Percentiles rank a stretch among this genome's conserved stretches.
These are phyloP conservation scores for Sebastiscus albofasciatus DNA, from an alignment of 2,797 vertebrate genomes.

Conservation along the genomic window DNA sequence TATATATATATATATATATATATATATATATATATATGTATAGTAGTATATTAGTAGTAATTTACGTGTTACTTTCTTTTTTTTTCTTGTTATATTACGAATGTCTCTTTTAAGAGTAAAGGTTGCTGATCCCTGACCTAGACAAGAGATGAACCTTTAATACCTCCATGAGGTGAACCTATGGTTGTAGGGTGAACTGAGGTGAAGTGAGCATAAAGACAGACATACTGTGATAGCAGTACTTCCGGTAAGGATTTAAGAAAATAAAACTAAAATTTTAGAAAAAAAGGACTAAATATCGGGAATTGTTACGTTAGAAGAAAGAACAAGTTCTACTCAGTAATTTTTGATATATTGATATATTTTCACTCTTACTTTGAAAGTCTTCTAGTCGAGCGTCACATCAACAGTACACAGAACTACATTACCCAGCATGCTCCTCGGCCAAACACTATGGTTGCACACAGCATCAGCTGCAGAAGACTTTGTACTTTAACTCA, in stretches of 20 bases:
- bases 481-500: background rate
- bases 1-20: no score
- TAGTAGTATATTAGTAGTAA: no score
- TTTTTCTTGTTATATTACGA: no score
- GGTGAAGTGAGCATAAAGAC: background rate
- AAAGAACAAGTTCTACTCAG: background rate
- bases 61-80: no score
- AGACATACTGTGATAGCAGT: background rate
- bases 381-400: rapidly evolving
- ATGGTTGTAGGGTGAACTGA: no score
- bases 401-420: constrained; percentile 23
- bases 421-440: constrained; percentile 66
- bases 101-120: no score
- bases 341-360: background rate
- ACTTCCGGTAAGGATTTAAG: background rate
- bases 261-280: background rate
- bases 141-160: no score
- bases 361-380: background rate
- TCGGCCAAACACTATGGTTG: constrained; percentile 58
- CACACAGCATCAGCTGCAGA: background rate
- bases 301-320: no score
- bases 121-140: no score
- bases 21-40: no score
- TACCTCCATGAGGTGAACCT: no score
- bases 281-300: background rate